Conservation (phyloP, 2,797 vertebrate genomes). For the Mormyrops boulengeri region DNA sequence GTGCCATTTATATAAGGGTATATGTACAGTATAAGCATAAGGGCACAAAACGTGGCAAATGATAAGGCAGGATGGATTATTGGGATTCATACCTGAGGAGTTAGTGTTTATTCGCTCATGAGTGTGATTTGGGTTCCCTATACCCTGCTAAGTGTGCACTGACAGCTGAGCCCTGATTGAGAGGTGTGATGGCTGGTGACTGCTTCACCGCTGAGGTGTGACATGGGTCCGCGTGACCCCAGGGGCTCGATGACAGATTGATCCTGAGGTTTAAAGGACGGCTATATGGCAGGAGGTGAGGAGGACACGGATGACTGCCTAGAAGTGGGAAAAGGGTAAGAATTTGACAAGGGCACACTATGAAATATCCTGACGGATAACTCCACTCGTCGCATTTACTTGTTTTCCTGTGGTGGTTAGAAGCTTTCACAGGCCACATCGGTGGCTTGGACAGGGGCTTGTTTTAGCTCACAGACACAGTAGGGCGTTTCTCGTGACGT, state of each 20-base stretch:
- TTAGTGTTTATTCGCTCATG: neutral
- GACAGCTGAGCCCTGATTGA: neutral
- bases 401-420: neutral
- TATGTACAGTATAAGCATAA: neutral
- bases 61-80: neutral
- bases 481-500: neutral
- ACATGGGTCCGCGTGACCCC: neutral
- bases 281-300: neutral
- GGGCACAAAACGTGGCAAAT: neutral
- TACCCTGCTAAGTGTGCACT: neutral
- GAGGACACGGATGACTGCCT: neutral
- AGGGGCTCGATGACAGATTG: neutral
- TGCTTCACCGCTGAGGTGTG: neutral
- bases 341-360: neutral
- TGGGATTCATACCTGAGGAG: neutral
- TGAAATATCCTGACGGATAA: neutral
- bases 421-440: neutral
- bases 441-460: neutral
- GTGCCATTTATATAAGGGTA: neutral
- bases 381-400: neutral
- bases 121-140: neutral
- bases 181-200: neutral
- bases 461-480: neutral
- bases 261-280: neutral
- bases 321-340: neutral